These are phyloP conservation scores for Chelonia mydas DNA, from an alignment of 2,797 vertebrate genomes.

Conservation along the genomic window DNA sequence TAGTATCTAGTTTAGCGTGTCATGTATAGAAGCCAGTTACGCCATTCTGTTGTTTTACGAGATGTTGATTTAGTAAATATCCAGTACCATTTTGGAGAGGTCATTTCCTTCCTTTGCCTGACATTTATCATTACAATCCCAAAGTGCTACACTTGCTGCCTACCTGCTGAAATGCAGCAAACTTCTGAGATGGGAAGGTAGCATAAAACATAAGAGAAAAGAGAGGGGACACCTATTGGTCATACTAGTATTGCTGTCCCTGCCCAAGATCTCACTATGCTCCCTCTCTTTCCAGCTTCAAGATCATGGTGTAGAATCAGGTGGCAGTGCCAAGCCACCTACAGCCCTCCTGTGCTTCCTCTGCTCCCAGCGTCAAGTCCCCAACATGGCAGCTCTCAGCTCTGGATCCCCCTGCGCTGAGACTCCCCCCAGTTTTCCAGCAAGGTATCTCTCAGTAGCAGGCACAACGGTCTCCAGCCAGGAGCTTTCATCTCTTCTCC, in stretches of 20 bases:
- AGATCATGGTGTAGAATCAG: slow-evolving; percentile 37
- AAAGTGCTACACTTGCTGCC: slow-evolving; percentile 16
- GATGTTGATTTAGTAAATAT: background rate
- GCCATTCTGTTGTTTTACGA: slow-evolving; percentile 58
- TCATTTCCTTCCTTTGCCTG: slow-evolving; percentile 46
- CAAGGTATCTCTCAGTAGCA: background rate
- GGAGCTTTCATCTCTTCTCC: background rate
- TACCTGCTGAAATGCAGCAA: background rate
- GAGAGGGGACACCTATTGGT: background rate
- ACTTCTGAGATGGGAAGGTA: background rate
- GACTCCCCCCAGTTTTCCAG: background rate
- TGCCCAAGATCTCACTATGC: slow-evolving; percentile 13
- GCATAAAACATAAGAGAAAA: background rate
- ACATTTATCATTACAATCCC: slow-evolving; percentile 59
- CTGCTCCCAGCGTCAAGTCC: background rate
- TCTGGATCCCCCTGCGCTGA: background rate
- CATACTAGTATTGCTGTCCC: background rate
- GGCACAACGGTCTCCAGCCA: background rate
- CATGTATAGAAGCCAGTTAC: slow-evolving; percentile 42
- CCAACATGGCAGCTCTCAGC: background rate
- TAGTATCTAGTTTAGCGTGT: slow-evolving; percentile 27
- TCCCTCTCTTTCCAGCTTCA: slow-evolving; percentile 49
- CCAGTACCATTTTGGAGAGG: slow-evolving; percentile 65
- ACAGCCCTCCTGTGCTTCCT: slow-evolving; percentile 30
- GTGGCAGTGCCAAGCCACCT: slow-evolving; percentile 34